Conservation (phyloP, 2,797 vertebrate species). For the Selene dorsalis region DNA sequence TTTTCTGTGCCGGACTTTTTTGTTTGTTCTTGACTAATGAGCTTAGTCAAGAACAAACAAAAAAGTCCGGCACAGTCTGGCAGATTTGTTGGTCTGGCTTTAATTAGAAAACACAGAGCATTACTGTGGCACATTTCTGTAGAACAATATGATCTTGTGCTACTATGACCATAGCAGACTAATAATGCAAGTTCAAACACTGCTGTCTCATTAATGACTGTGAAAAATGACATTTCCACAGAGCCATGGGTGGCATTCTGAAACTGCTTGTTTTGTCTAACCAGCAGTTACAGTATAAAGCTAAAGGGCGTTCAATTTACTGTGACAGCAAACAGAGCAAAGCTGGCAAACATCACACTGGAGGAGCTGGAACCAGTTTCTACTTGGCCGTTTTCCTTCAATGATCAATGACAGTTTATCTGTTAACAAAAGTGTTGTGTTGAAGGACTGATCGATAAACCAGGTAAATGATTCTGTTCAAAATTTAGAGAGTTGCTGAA, state of each 20-base stretch:
- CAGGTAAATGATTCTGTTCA: neutral
- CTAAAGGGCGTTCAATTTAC: neutral
- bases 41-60: too few relatives aligned
- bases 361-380: neutral
- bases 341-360: neutral
- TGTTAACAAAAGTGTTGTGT: neutral
- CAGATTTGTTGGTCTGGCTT: too few relatives aligned
- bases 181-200: too few relatives aligned
- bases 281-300: neutral
- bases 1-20: too few relatives aligned
- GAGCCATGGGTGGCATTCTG: neutral
- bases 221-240: neutral
- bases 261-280: neutral
- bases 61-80: too few relatives aligned
- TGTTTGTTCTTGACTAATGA: too few relatives aligned
- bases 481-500: neutral
- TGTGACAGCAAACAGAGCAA: neutral
- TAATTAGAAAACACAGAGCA: neutral
- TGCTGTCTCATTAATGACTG: too few relatives aligned
- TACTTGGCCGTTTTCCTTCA: neutral
- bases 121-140: slow-evolving; percentile 1
- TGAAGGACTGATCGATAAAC: neutral
- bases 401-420: neutral
- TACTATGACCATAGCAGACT: neutral
- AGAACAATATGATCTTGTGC: neutral